Conservation (phyloP, 2,113 vertebrate species). For the Phodopus roborovskii region DNA sequence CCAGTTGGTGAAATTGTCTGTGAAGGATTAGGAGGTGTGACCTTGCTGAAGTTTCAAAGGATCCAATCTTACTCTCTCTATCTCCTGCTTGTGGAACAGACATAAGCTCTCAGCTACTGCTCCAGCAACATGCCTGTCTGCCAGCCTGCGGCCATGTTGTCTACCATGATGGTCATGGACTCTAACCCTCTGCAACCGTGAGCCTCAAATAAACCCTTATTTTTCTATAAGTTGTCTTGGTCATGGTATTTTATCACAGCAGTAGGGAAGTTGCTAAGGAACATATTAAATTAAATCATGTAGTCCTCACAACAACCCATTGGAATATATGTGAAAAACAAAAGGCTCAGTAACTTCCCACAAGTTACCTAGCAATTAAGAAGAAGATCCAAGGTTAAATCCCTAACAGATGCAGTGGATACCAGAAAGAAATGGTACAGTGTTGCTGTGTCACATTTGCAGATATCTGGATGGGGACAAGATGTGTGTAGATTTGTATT, state of each 20-base stretch:
- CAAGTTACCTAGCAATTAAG: constrained; percentile 24
- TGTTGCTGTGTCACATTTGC: background rate
- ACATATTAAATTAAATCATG: constrained; percentile 22
- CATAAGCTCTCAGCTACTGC: background rate
- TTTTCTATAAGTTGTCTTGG: background rate
- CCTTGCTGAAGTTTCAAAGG: background rate
- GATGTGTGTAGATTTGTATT: background rate
- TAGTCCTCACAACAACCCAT: constrained; percentile 12
- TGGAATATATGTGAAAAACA: background rate
- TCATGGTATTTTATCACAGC: background rate
- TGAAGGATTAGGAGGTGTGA: background rate
- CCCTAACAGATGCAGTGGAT: background rate
- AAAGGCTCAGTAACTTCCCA: background rate
- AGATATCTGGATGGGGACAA: background rate
- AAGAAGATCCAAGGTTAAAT: constrained; percentile 20
- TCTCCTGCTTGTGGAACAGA: background rate
- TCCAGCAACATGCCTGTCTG: background rate
- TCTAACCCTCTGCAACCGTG: background rate
- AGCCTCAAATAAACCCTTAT: background rate
- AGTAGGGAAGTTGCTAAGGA: background rate
- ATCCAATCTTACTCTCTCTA: background rate
- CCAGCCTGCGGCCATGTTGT: background rate
- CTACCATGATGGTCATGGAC: background rate
- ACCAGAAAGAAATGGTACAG: background rate
- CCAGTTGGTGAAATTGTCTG: background rate